Evolutionary conservation across 2,888 invertebrate species (phyloP), one percentile per base, ranked within the genome.

Genomic region (Cataglyphis livida): DNA sequence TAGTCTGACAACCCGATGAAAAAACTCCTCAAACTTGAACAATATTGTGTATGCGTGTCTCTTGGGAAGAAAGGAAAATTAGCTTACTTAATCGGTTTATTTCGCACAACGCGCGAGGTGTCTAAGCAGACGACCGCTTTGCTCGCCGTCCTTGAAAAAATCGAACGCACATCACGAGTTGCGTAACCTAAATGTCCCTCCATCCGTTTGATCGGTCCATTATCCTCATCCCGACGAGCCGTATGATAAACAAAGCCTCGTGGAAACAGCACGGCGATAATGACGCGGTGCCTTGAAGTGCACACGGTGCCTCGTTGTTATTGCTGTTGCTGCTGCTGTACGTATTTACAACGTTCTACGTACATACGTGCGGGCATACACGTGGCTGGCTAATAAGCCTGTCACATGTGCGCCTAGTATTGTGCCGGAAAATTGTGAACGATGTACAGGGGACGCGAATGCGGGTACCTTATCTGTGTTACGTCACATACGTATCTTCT

Each of bases 181-280:
- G 83, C 88, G 86, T 88, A 89, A 89, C 87, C 85, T 73, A 89
- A 87, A 89, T 88, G 79, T 79, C 51, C 82, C 73, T 71, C 79
- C 73, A 85, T 84, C 85, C 88, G 85, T 88, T 89, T 84, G 86
- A 87, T 88, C 82, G 81, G 84, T 85, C 82, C 79, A 89, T 87
- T 88, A 90, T 76, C 57, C 68, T 74, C 88, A 87, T 84, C 81
- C 65, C 82, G 79, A 32, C 83, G 83, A 82, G 59, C 84, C 79
- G 62, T 84, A 81, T 84, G 88, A 89, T 90, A 90, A 90, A 90
- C 90, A 90, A 85, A 87, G 89, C 83, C 81, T 81, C 62, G 28
- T 71, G 68, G 66, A 78, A 71, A 62, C 41, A 32, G 38, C 28
- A 70, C 44, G 44, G n/a, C n/a, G 66, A 9, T 48, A 62, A 73